Evolutionary conservation across 2,888 invertebrate species (phyloP), one percentile per base, ranked within the genome.

Genomic region (Microctonus aethiopoides): DNA sequence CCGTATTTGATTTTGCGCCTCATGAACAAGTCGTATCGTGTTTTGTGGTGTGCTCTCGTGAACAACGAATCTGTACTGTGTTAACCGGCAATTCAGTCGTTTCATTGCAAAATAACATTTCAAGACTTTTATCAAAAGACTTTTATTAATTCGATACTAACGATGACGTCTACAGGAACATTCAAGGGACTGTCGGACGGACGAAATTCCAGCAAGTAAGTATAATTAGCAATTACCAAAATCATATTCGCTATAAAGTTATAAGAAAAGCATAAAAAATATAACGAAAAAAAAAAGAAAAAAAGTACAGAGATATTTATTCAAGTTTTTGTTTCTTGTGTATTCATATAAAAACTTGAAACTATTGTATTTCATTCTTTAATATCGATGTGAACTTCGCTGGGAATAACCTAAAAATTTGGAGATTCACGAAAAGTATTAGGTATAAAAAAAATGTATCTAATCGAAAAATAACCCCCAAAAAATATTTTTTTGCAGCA

Each of bases 131-230:
- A 20, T 29, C 11, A 24, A 16, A 39, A 62, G 24, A 26, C 36
- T 34, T 41, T 65, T 59, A 51, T 39, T n/a, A 34, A 65, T n/a
- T 46, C 34, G 32, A 20, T 20, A n/a, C n/a, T n/a, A 11, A 78
- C 79, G 79, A 91, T 91, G 91, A 91, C 91, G 82, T 92, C 91
- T 62, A 91, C 91, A 51, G 85, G 89, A 65, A 89, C 90, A 71
- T 91, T 88, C 80, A 88, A 90, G 73, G 91, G 91, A 71, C 80
- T 91, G 74, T 88, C 87, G 57, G 89, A 89, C 77, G 89, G 88
- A 72, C 91, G 90, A 82, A 90, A 91, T 80, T 91, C 91, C 54
- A 91, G 92, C 87, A 91, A 89, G 90, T 90, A 83, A 89, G 90
- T 89, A 59, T 60, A 34, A 64, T 63, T 62, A 52, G 10, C 24